Evolutionary conservation across 2,797 vertebrate species (phyloP).

Genomic region (Myotis daubentonii): DNA sequence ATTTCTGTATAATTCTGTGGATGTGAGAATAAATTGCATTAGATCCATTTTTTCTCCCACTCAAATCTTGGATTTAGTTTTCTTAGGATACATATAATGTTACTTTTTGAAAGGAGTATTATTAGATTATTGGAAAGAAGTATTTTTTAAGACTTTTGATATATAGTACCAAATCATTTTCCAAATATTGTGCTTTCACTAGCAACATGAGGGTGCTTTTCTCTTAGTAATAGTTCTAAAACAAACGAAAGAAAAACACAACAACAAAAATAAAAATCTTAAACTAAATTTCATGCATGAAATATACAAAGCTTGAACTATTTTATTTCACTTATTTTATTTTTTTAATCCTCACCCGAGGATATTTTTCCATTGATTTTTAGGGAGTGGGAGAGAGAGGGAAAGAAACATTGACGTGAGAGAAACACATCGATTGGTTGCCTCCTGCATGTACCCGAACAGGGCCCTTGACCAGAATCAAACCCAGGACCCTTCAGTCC

Average conservation of each 20-base stretch:
- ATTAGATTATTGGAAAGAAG: conserved; percentile 18
- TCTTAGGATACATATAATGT: not conserved
- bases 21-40: conserved; percentile 3
- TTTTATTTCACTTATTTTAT: not conserved
- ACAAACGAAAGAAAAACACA: not conserved
- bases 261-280: conserved; percentile 15
- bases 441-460: too few relatives aligned
- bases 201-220: conserved; percentile 9
- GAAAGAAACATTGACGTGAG: too few relatives aligned
- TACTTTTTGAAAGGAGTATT: conserved; percentile 7
- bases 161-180: conserved; percentile 25
- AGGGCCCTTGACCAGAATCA: too few relatives aligned
- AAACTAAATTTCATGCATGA: conserved; percentile 24
- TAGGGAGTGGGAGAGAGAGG: too few relatives aligned
- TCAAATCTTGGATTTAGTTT: not conserved
- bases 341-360: too few relatives aligned
- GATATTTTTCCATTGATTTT: too few relatives aligned
- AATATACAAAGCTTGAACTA: not conserved
- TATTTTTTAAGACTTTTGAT: conserved; percentile 47
- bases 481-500: too few relatives aligned
- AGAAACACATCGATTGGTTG: too few relatives aligned
- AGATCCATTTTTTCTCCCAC: not conserved
- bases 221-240: conserved; percentile 30
- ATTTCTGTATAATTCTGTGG: conserved; percentile 17
- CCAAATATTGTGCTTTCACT: conserved; percentile 16